phyloP scores from a whole-genome alignment of 2,888 invertebrate genomes.

The Pyrochroa serraticornis region DNA sequence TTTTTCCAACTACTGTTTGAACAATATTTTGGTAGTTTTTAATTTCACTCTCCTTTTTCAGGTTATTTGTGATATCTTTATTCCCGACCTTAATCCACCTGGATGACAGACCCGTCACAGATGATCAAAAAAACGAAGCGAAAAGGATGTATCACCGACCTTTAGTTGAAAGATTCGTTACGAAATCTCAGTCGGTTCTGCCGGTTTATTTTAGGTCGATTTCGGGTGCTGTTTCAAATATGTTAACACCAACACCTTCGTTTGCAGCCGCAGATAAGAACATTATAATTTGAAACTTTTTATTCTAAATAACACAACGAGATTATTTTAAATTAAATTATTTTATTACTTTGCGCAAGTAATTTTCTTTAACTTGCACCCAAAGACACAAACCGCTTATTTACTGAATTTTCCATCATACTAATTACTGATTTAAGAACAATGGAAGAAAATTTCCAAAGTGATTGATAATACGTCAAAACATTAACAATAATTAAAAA shows the following conservation, averaged over 20 bases:
- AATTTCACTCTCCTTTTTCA: conserved; percentile 52
- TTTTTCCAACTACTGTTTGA: too few relatives aligned
- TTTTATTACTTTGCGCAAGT: conserved; percentile 1
- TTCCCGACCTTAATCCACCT: conserved; percentile 71
- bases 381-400: conserved; percentile 1
- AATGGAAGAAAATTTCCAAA: too few relatives aligned
- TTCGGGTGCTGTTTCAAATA: conserved; percentile 43
- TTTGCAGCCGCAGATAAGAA: conserved; percentile 38
- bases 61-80: conserved; percentile 76
- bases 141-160: conserved; percentile 67
- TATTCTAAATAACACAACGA: conserved; percentile 12
- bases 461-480: too few relatives aligned
- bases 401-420: too few relatives aligned
- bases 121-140: conserved; percentile 69
- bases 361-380: neutral
- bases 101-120: conserved; percentile 73
- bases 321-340: conserved; percentile 4
- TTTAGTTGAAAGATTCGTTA: conserved; percentile 61
- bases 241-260: conserved; percentile 35
- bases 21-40: neutral
- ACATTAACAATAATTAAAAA: too few relatives aligned
- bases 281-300: conserved; percentile 32
- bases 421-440: too few relatives aligned
- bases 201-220: conserved; percentile 46
- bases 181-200: conserved; percentile 45